Conservation (phyloP, 2,888 invertebrate species). For the Bedellia somnulentella region DNA sequence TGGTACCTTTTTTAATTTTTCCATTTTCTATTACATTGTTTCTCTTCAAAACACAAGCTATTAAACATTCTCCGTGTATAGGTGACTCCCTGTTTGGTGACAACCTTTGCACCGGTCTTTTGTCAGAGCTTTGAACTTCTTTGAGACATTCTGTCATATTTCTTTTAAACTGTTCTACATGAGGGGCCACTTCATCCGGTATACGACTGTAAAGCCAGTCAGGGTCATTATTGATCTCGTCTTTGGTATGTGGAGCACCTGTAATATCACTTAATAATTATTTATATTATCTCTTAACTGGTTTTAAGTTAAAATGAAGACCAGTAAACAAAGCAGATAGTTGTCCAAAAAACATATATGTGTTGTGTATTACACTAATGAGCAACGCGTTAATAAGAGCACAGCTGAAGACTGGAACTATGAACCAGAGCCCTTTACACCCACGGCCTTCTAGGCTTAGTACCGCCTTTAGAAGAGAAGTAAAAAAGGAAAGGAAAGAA, state of each 20-base stretch:
- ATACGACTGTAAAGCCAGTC: conserved; percentile 59
- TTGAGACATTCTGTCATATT: conserved; percentile 47
- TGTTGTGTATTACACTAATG: too few relatives aligned
- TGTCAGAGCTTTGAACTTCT: conserved; percentile 35
- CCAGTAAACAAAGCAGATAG: not conserved
- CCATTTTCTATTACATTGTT: conserved; percentile 35
- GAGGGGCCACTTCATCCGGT: conserved; percentile 24
- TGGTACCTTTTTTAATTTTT: conserved; percentile 45
- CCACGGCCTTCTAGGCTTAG: too few relatives aligned
- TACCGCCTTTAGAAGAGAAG: too few relatives aligned
- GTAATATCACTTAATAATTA: conserved; percentile 5
- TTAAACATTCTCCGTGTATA: conserved; percentile 42
- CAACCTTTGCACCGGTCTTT: conserved; percentile 23
- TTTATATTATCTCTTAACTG: not conserved
- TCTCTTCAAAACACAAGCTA: conserved; percentile 43
- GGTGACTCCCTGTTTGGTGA: conserved; percentile 40
- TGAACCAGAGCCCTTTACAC: too few relatives aligned
- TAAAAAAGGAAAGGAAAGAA: too few relatives aligned
- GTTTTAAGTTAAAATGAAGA: not conserved
- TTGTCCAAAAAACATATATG: too few relatives aligned
- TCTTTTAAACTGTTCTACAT: conserved; percentile 34
- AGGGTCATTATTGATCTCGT: conserved; percentile 18
- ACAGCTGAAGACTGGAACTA: too few relatives aligned
- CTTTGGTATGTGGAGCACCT: too few relatives aligned
- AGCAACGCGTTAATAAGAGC: too few relatives aligned